These are phyloP conservation scores for Turdus rufiventris DNA, from an alignment of 2,113 vertebrate genomes.

Conservation along the genomic window DNA sequence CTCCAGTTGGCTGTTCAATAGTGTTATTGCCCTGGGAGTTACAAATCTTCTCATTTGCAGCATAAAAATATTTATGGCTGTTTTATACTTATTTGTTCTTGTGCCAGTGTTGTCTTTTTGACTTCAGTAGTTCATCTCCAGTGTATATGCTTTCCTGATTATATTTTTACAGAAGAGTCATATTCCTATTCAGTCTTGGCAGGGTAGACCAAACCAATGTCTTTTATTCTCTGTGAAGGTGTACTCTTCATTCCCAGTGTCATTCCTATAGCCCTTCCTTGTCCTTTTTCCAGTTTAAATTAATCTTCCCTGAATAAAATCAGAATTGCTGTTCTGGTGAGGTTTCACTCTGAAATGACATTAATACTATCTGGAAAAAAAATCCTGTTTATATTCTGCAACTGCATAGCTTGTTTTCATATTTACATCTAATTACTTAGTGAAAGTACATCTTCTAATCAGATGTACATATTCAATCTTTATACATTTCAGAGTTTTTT, in stretches of 20 bases:
- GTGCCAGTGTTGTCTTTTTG: constrained; percentile 39
- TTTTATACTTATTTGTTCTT: constrained; percentile 40
- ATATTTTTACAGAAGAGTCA: neutral
- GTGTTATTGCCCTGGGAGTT: constrained; percentile 41
- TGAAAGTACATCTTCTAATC: neutral
- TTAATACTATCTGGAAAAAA: neutral
- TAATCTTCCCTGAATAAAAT: neutral
- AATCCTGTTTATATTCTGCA: neutral
- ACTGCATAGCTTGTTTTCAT: neutral
- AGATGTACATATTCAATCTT: neutral
- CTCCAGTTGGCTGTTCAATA: constrained; percentile 48
- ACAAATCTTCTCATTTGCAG: constrained; percentile 55
- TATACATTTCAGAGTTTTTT: neutral
- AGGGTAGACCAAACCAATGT: neutral
- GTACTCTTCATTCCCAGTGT: neutral
- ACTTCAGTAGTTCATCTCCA: constrained; percentile 36
- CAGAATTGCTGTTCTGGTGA: neutral
- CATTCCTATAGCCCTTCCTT: neutral
- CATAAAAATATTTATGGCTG: constrained; percentile 52
- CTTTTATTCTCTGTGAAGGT: neutral
- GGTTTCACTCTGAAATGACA: neutral
- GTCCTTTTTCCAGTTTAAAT: neutral
- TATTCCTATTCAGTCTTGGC: neutral
- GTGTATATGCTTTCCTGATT: constrained; percentile 1
- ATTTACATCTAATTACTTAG: neutral